Evolutionary conservation across 2,797 vertebrate species (phyloP), one percentile per base, ranked within the genome.

Genomic region (Uromys caudimaculatus): DNA sequence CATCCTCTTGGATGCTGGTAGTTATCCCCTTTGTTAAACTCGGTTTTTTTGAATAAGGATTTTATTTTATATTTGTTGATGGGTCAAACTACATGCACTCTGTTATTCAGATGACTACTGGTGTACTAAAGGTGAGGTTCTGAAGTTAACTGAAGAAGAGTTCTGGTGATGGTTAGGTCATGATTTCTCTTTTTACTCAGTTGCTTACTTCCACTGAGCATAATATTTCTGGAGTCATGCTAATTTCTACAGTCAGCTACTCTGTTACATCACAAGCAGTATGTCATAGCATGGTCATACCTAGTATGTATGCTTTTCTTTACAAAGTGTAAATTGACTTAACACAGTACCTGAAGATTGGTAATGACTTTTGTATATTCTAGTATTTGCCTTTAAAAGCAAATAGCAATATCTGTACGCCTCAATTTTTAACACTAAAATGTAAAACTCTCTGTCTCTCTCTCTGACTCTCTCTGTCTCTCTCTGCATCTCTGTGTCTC

Each of bases 121-220:
- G 21, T 44, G 3, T 44, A 29, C 24, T 47, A 44, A 94, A 76
- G 21, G 24, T 38, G 78, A 64, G 67, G 38, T 75, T 82, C 77
- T 32, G 54, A 91, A 78, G 29, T 32, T 32, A 84, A 78, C 54
- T 62, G 54, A 92, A 93, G 83, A 94, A 97, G 92, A 52, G 44
- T 11, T 69, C 29, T 73, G 3, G 78, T 94, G 24, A 75, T 54
- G 67, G 44, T 75, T 54, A 73, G 47, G 16, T 27, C 32, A 86
- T 78, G 50, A 83, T 82, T 91, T 93, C 47, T 95, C 56, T 84
- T 92, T 92, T 79, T 86, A 73, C 77, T 94, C 95, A 79, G 21
- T 83, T 94, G 56, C 56, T 97, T 89, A 60, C 82, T 97, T 94
- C 91, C 32, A 58, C 32, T 62, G 81, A 84, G 1, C 5, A 56